A percentile compares a stretch with the other conserved stretches of the same genome.
Evolutionary conservation across 1,140 invertebrate genomes (phyloP).

Genomic region (Cataglyphis hispanica): DNA sequence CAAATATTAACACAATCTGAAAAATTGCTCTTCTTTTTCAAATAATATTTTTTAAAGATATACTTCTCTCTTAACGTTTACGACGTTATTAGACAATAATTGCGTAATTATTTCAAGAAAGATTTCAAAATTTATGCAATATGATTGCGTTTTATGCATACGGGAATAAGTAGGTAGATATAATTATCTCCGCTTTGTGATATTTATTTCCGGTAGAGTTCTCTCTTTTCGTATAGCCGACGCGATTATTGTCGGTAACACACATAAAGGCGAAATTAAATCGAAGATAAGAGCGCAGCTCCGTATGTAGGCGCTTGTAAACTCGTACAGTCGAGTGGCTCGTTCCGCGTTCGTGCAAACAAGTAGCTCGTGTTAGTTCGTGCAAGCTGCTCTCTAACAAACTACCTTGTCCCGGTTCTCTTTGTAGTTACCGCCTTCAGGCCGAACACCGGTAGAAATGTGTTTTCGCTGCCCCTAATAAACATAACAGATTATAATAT

Average conservation of each 20-base stretch:
- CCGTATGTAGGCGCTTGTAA: conserved; percentile 61
- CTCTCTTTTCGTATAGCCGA: conserved; percentile 40
- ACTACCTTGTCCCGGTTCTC: conserved; percentile 72
- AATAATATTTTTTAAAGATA: background rate
- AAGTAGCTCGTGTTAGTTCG: conserved; percentile 76
- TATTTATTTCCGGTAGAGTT: conserved; percentile 51
- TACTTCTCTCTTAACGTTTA: background rate
- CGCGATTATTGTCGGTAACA: conserved; percentile 59
- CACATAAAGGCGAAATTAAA: conserved; percentile 58
- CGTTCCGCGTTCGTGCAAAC: conserved; percentile 72
- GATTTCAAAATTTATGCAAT: background rate
- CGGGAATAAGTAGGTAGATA: background rate
- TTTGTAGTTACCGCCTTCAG: conserved; percentile 73
- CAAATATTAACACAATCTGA: background rate
- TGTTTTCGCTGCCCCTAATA: conserved; percentile 73
- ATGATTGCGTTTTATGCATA: background rate
- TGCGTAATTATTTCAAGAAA: background rate
- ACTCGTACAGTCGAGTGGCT: conserved; percentile 66
- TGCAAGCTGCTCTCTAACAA: conserved; percentile 74
- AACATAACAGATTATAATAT: conserved; percentile 76
- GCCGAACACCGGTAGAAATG: conserved; percentile 70
- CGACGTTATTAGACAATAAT: background rate
- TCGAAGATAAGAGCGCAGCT: conserved; percentile 65
- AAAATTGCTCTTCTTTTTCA: background rate
- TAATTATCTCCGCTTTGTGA: conserved; percentile 16